Percentiles rank a stretch among this genome's conserved stretches.
These are phyloP conservation scores for Catostomus latipinnis DNA, from an alignment of 2,797 vertebrate species.

Conservation along the genomic window DNA sequence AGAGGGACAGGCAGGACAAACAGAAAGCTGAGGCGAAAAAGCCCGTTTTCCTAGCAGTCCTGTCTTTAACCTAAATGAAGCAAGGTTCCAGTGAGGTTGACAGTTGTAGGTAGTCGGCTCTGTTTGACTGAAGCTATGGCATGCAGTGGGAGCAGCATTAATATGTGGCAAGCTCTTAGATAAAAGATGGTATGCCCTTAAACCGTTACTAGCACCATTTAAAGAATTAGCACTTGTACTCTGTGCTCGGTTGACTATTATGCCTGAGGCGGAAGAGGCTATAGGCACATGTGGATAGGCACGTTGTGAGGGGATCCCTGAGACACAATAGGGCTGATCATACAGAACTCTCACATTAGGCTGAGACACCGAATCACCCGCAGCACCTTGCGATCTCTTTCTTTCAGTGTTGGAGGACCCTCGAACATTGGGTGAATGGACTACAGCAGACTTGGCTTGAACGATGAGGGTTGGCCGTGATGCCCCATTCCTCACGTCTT, in stretches of 20 bases:
- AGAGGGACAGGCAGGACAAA: conserved; percentile 51
- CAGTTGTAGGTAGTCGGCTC: conserved; percentile 65
- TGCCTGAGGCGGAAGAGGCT: not conserved
- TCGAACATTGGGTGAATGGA: conserved; percentile 32
- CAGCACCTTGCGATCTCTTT: conserved; percentile 62
- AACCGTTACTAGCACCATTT: conserved; percentile 39
- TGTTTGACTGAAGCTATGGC: conserved; percentile 62
- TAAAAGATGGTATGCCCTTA: conserved; percentile 41
- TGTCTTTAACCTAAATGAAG: conserved; percentile 66
- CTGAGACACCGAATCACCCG: conserved; percentile 68
- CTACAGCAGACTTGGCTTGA: conserved; percentile 52
- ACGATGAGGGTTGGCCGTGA: conserved; percentile 33
- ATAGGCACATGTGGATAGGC: conserved; percentile 71
- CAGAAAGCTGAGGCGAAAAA: conserved; percentile 57
- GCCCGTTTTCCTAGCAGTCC: conserved; percentile 65
- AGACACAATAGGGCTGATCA: conserved; percentile 61
- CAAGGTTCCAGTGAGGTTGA: conserved; percentile 64
- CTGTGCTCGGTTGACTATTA: conserved; percentile 3
- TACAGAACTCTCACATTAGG: conserved; percentile 67
- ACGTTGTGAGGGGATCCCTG: conserved; percentile 67
- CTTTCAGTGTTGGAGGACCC: conserved; percentile 42
- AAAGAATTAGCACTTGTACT: conserved; percentile 42
- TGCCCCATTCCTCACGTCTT: conserved; percentile 64
- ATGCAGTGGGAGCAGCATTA: conserved; percentile 38
- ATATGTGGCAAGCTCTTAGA: conserved; percentile 47